phyloP scores from a whole-genome alignment of 2,888 invertebrate genomes.

The Poecilus cupreus region DNA sequence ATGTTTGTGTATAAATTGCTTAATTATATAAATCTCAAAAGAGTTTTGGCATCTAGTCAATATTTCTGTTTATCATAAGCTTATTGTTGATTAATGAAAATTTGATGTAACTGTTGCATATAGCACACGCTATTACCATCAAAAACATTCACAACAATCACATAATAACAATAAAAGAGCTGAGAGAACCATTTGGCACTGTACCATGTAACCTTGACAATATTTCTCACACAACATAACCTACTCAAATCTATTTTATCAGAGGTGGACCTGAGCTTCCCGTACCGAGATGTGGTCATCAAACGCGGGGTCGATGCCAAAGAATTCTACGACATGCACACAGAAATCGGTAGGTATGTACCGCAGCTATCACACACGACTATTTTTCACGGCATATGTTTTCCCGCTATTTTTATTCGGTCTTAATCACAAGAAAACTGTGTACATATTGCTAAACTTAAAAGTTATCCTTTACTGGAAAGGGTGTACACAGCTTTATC shows the following conservation, averaged over 20 bases:
- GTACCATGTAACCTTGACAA: constrained; percentile 45
- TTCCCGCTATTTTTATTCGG: background rate
- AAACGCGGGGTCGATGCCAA: constrained; percentile 90
- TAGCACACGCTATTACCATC: background rate
- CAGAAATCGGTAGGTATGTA: constrained; percentile 94
- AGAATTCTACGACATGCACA: constrained; percentile 88
- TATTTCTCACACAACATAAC: constrained; percentile 24
- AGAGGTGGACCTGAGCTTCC: constrained; percentile 93
- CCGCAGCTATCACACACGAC: background rate
- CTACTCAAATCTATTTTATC: constrained; percentile 70
- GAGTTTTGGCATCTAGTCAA: too few species aligned
- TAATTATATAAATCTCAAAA: too few species aligned
- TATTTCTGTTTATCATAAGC: too few species aligned
- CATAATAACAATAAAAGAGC: constrained; percentile 14
- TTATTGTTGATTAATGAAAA: too few species aligned
- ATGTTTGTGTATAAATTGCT: too few species aligned
- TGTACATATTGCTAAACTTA: too few species aligned
- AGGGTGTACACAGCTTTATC: too few species aligned
- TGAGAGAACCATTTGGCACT: constrained; percentile 15
- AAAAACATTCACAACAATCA: background rate
- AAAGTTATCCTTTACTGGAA: too few species aligned
- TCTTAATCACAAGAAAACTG: too few species aligned
- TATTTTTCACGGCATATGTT: background rate
- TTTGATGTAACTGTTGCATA: background rate
- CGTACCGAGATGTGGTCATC: constrained; percentile 89